Conservation (phyloP, 2,888 invertebrate species). For the Cryptus armator region DNA sequence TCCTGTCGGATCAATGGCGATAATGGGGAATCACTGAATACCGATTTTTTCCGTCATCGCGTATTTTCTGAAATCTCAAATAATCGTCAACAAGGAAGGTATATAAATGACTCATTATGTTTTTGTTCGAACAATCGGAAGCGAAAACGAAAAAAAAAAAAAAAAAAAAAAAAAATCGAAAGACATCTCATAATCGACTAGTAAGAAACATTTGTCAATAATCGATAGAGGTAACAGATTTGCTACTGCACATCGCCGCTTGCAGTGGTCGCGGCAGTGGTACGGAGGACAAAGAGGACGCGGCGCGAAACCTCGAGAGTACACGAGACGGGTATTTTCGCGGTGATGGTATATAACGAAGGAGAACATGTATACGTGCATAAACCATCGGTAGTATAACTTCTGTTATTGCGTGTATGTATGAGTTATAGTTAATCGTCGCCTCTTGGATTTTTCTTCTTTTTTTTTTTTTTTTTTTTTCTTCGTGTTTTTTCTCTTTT, state of each 20-base stretch:
- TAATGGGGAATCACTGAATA: background rate
- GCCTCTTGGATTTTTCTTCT: slow-evolving; percentile 35
- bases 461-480: background rate
- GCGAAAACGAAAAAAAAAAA: background rate
- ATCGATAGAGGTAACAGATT: background rate
- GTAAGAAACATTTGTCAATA: background rate
- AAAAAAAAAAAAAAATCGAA: background rate
- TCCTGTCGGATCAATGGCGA: background rate
- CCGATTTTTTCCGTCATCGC: background rate
- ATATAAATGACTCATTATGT: background rate
- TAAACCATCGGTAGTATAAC: background rate
- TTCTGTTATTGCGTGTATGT: background rate
- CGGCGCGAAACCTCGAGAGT: slow-evolving; percentile 20
- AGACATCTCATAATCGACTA: background rate
- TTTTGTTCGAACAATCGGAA: background rate
- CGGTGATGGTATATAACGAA: background rate
- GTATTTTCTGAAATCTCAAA: background rate
- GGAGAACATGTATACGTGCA: slow-evolving; percentile 12
- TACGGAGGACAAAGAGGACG: slow-evolving; percentile 42
- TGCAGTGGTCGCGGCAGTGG: background rate
- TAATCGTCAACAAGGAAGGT: slow-evolving; percentile 36
- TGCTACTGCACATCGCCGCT: background rate
- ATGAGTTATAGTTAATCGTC: slow-evolving; percentile 27
- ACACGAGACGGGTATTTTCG: slow-evolving; percentile 22
- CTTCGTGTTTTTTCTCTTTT: slow-evolving; percentile 10